Percentiles rank a stretch among this genome's conserved stretches.
These are phyloP conservation scores for Lepidocolaptes lacrymiger DNA, from an alignment of 2,797 vertebrate genomes.

Conservation along the genomic window DNA sequence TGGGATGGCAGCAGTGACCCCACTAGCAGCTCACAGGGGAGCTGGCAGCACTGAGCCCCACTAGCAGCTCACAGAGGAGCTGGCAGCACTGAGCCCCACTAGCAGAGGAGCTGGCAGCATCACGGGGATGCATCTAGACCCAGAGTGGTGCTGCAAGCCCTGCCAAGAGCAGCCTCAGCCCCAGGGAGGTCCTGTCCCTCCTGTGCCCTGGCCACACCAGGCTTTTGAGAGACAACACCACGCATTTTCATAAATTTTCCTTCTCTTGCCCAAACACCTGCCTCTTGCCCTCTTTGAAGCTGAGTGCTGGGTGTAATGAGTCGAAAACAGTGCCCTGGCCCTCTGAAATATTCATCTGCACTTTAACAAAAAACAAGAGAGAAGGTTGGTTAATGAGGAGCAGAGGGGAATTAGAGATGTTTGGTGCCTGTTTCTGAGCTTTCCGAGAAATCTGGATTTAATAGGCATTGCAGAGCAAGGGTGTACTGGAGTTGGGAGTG, in stretches of 20 bases:
- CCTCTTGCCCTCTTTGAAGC: neutral
- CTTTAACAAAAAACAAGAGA: neutral
- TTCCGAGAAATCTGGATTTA: neutral
- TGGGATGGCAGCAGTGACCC: rapidly evolving
- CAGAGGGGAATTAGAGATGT: neutral
- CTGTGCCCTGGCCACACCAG: neutral
- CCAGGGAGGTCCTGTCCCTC: neutral
- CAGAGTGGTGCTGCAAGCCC: neutral
- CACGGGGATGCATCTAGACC: neutral
- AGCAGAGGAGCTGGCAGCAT: neutral
- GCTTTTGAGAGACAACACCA: neutral
- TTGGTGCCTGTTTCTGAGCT: neutral
- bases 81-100: neutral
- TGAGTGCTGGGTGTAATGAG: neutral
- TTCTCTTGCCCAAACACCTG: neutral
- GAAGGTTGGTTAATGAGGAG: neutral
- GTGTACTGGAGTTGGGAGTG: neutral
- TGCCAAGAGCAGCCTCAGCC: neutral
- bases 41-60: neutral
- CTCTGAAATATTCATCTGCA: neutral
- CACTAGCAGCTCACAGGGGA: rapidly evolving
- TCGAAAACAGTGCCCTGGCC: neutral
- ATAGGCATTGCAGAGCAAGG: neutral
- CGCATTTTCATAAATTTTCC: neutral
- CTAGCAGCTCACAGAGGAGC: rapidly evolving